Base-by-base conservation (phyloP, 37 sponge, comb jelly and placozoan genomes). In the Haliclona indistincta region DNA sequence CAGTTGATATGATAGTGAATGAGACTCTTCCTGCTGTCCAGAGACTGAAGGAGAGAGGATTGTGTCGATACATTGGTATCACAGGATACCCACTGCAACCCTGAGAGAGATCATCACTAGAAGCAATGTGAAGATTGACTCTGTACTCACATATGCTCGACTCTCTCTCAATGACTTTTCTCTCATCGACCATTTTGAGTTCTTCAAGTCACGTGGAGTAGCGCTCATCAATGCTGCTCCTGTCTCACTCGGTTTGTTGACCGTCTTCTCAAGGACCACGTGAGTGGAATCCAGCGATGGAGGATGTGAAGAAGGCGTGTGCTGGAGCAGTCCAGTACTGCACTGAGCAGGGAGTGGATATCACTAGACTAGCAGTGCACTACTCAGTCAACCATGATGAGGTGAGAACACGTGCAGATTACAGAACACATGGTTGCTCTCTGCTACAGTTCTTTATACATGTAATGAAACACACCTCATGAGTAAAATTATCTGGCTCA, bases 151-250 rank as follows among this genome's bases (percentile, higher is more conserved):
- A 0, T 97, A 97, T 73, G 76, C 88, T 61, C 87, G 80, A 15
- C 77, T 87, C 15, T 74, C 86, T 4, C 54, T 97, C 28, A 79
- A 87, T 29, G 99, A 97, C 67, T 67, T 84, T 0, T 78, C 90
- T 19, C 90, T 97, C 2, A 39, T 26, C 8, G 78, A 73, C 0
- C 71, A 83, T 25, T 83, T 97, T 28, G 47, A 72, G 4, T 94
- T 81, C 72, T 95, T 89, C 40, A 36, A 82, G 33, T 75, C 79
- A n/a, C 82, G 68, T 69, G 90, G 88, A 2, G 71, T 97, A 44
- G 77, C 82, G 0, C 47, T 97, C 10, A 86, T 97, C 49, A 95
- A 94, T 69, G 99, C 99, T 25, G 81, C 88, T 23, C 95, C 99
- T n/a, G 45, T 97, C 49, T 71, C 82, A 22, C 85, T 95, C 87